These are phyloP conservation scores for Nesogale talazaci DNA, from an alignment of 2,113 vertebrate species.

Conservation along the genomic window DNA sequence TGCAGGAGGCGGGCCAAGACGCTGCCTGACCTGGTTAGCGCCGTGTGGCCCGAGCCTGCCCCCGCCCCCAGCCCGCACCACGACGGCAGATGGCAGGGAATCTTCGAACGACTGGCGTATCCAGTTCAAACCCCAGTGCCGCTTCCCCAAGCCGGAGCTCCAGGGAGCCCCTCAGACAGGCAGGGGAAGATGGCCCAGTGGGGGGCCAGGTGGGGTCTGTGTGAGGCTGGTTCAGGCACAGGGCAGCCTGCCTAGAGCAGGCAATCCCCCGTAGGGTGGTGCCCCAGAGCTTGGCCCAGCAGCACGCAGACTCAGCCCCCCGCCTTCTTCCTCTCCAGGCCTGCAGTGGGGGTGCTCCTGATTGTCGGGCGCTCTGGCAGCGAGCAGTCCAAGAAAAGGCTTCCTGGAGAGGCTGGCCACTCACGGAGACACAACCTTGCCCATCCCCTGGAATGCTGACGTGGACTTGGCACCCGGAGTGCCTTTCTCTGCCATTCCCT, in stretches of 20 bases:
- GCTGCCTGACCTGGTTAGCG: background rate
- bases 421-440: slow-evolving; percentile 60
- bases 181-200: background rate
- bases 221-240: too few species aligned
- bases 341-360: slow-evolving; percentile 72
- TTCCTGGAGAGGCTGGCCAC: slow-evolving; percentile 71
- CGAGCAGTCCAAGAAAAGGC: slow-evolving; percentile 66
- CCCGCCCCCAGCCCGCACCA: rapidly evolving
- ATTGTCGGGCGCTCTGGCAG: slow-evolving; percentile 74
- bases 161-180: rapidly evolving
- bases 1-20: background rate
- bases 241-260: too few species aligned
- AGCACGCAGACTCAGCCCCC: slow-evolving; percentile 60
- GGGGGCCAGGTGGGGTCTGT: rapidly evolving
- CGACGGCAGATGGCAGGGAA: background rate
- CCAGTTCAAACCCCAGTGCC: background rate
- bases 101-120: too few species aligned
- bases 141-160: background rate
- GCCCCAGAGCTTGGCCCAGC: background rate
- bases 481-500: slow-evolving; percentile 71
- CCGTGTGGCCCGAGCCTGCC: too few species aligned
- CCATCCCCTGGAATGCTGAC: slow-evolving; percentile 58
- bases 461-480: slow-evolving; percentile 54
- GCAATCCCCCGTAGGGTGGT: too few species aligned
- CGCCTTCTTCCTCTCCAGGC: slow-evolving; percentile 69